Conservation (phyloP, 2,113 vertebrate genomes). For the Tragelaphus buxtoni region DNA sequence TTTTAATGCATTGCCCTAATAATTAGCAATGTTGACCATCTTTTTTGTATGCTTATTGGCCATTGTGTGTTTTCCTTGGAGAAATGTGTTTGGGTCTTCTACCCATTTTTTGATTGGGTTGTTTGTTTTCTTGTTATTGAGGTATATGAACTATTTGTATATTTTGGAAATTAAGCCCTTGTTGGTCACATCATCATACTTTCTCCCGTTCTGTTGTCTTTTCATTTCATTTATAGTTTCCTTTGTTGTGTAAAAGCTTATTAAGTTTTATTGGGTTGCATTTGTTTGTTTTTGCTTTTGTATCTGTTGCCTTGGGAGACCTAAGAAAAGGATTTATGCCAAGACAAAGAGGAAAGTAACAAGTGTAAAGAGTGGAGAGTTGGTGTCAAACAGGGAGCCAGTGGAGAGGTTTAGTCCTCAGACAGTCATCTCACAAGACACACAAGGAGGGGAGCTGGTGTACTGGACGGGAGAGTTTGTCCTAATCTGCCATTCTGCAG, state of each 20-base stretch:
- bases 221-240: not conserved
- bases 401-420: not conserved
- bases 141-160: not conserved
- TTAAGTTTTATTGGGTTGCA: not conserved
- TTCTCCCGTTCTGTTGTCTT: not conserved
- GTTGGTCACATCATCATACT: not conserved
- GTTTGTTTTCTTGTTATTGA: not conserved
- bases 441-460: no score
- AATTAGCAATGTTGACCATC: not conserved
- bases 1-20: not conserved
- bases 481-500: accelerated
- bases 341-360: not conserved
- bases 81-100: not conserved
- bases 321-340: not conserved
- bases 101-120: not conserved
- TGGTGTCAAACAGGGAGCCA: accelerated
- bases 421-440: accelerated
- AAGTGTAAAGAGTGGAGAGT: not conserved
- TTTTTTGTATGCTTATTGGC: not conserved
- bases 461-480: no score
- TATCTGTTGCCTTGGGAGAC: not conserved
- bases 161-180: not conserved
- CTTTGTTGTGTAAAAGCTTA: not conserved
- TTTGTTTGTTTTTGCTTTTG: not conserved
- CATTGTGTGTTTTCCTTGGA: not conserved